These are phyloP conservation scores for Sebastes kiyomatsui DNA, from an alignment of 2,797 vertebrate genomes.

Conservation along the genomic window DNA sequence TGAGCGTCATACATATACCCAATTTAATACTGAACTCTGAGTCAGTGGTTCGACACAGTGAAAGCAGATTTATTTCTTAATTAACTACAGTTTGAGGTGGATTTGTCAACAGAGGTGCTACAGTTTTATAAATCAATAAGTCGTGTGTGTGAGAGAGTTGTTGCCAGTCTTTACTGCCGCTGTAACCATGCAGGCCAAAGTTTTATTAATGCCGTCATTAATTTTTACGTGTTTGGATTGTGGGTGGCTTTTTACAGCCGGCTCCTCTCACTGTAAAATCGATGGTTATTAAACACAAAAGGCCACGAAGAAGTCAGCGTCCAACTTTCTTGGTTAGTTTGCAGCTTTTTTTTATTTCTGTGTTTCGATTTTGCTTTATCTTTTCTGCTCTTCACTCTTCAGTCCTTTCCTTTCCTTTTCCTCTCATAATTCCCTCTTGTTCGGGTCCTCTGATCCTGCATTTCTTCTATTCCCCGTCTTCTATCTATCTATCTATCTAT, in stretches of 20 bases:
- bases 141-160: not conserved
- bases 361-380: not conserved
- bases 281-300: conserved; percentile 16
- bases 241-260: conserved; percentile 9
- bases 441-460: not conserved
- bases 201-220: conserved; percentile 42
- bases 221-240: conserved; percentile 39
- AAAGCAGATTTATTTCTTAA: conserved; percentile 21
- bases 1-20: not conserved
- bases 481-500: too few relatives aligned
- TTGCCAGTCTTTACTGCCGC: conserved; percentile 34
- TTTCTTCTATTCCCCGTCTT: not conserved
- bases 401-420: too few relatives aligned
- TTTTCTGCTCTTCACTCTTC: not conserved
- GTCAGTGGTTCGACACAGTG: not conserved
- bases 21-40: not conserved
- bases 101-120: not conserved
- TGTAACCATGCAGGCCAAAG: conserved; percentile 1
- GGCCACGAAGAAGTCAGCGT: not conserved
- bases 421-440: not conserved
- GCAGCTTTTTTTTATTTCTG: not conserved
- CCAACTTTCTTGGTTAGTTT: not conserved
- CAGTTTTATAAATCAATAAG: conserved; percentile 1
- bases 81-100: not conserved
- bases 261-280: conserved; percentile 18